Conservation (phyloP, 2,797 vertebrate species). For the Lophotriccus pileatus region DNA sequence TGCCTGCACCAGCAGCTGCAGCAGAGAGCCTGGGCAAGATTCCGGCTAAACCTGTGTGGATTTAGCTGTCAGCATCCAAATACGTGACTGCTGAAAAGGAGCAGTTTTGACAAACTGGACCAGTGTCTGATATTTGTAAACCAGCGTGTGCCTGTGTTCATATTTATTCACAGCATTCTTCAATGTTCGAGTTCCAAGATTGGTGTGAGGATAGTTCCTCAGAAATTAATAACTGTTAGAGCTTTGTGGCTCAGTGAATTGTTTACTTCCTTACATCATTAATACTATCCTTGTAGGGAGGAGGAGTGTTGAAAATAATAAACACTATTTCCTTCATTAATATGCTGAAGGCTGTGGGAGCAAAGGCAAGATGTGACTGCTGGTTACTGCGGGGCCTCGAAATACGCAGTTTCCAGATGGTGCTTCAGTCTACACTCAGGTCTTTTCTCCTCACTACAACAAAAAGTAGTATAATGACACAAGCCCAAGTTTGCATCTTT, state of each 20-base stretch:
- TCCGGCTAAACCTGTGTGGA: neutral
- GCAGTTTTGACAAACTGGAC: neutral
- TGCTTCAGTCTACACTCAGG: neutral
- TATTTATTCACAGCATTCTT: slow-evolving; percentile 26
- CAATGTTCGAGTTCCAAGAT: neutral
- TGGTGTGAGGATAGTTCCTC: slow-evolving; percentile 18
- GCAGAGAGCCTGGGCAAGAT: neutral
- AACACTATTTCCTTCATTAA: slow-evolving; percentile 21
- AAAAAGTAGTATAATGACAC: neutral
- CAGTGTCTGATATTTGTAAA: neutral
- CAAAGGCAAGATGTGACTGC: slow-evolving; percentile 3
- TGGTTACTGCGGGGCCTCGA: neutral
- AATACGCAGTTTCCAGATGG: neutral
- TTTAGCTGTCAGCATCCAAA: neutral
- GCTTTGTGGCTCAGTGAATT: slow-evolving; percentile 44
- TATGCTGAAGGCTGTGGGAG: slow-evolving; percentile 9
- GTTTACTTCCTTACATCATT: slow-evolving; percentile 58
- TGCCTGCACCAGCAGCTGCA: neutral
- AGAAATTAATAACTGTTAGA: slow-evolving; percentile 54
- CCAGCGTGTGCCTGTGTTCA: neutral
- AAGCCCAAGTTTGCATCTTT: neutral
- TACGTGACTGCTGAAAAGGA: neutral
- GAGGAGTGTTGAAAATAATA: slow-evolving; percentile 41
- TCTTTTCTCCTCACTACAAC: neutral
- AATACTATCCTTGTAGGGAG: slow-evolving; percentile 41